A percentile compares a stretch with the other conserved stretches of the same genome.
phyloP scores from a whole-genome alignment of 2,797 vertebrate genomes.

The Poliocrania exsul region DNA sequence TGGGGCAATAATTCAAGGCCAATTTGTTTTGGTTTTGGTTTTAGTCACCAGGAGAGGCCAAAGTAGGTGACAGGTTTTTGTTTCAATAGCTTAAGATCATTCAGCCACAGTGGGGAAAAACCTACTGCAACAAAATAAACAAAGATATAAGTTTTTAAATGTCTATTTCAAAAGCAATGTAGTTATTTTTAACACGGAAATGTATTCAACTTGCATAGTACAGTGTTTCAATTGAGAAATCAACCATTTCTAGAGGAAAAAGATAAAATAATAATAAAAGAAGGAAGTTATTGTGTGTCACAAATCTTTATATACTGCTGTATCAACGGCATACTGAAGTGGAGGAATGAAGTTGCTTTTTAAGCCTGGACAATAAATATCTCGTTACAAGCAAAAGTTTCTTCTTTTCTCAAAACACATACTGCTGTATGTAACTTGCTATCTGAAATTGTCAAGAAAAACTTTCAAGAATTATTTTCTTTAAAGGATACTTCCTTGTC shows the following conservation, averaged over 20 bases:
- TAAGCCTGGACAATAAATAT: slow-evolving; percentile 4
- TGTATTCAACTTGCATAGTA: not conserved
- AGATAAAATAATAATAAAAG: not conserved
- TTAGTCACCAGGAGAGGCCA: not conserved
- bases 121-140: not conserved
- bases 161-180: not conserved
- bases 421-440: not conserved
- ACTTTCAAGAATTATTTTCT: not conserved
- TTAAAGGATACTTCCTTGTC: not conserved
- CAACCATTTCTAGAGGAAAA: not conserved
- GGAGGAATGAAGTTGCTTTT: not conserved
- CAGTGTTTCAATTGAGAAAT: not conserved
- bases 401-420: not conserved
- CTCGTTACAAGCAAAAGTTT: not conserved
- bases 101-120: not conserved
- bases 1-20: not conserved
- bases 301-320: not conserved
- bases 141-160: not conserved
- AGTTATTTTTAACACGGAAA: not conserved
- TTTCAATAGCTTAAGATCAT: not conserved
- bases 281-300: not conserved
- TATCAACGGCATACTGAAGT: not conserved
- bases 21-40: not conserved
- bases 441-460: not conserved
- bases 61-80: not conserved